Evolutionary conservation across 2,113 vertebrate genomes (phyloP).

Genomic region (Hirundichthys speculiger): DNA sequence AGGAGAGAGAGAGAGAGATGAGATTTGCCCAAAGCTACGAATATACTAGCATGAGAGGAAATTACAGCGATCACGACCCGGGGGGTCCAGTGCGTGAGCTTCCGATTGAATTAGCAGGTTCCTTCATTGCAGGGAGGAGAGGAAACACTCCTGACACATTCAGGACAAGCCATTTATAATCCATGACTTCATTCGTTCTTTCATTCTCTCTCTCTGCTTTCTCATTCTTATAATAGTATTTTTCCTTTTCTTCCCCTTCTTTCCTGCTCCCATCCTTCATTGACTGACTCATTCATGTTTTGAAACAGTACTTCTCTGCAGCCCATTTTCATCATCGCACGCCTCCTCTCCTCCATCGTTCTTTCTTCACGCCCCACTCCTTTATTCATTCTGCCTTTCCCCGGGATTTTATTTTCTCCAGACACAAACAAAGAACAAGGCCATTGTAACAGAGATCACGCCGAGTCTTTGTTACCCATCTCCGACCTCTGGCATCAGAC

Average conservation of each 20-base stretch:
- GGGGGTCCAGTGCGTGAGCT: constrained; percentile 58
- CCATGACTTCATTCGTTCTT: constrained; percentile 39
- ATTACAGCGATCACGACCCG: constrained; percentile 69
- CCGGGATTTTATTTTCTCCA: no score
- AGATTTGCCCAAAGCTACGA: constrained; percentile 64
- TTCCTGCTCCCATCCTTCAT: background rate
- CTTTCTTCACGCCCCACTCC: no score
- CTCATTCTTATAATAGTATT: constrained; percentile 15
- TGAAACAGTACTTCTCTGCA: background rate
- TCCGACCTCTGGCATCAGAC: constrained; percentile 1
- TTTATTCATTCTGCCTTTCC: no score
- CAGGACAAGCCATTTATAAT: constrained; percentile 65
- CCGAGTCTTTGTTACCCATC: no score
- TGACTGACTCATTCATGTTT: constrained; percentile 3
- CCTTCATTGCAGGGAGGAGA: constrained; percentile 44
- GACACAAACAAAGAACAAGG: no score
- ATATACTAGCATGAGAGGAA: constrained; percentile 71
- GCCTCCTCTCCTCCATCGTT: no score
- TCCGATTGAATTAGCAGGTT: constrained; percentile 68
- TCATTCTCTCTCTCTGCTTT: constrained; percentile 16
- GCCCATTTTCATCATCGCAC: background rate
- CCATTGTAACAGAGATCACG: no score
- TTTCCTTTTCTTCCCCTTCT: no score
- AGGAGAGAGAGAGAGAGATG: constrained; percentile 20
- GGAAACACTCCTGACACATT: constrained; percentile 68